Conservation (phyloP, 2,888 invertebrate genomes). For the Thysanoteuthis rhombus region DNA sequence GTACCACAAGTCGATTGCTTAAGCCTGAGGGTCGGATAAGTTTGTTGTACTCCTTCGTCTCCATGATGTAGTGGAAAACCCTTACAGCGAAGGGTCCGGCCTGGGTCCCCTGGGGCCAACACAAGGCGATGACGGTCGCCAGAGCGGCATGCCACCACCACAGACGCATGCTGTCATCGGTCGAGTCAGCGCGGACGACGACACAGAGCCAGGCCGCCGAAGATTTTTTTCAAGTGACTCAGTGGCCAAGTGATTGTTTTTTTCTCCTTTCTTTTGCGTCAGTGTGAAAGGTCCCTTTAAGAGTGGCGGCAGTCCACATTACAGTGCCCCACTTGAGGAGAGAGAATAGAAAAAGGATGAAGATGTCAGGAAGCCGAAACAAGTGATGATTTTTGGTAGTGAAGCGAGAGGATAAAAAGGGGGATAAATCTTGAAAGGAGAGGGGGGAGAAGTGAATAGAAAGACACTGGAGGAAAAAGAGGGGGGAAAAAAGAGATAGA, state of each 20-base stretch:
- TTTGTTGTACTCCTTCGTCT: constrained; percentile 18
- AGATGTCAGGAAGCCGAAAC: too few relatives aligned
- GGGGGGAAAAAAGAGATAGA: neutral
- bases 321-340: neutral
- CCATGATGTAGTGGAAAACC: constrained; percentile 19
- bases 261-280: neutral
- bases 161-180: neutral
- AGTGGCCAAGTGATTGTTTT: neutral
- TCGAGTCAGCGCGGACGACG: neutral
- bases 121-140: neutral
- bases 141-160: neutral
- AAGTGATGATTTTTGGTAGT: too few relatives aligned
- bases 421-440: neutral
- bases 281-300: neutral
- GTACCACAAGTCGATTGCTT: constrained; percentile 17
- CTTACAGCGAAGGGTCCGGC: neutral
- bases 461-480: neutral
- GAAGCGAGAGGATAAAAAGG: too few relatives aligned
- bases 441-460: neutral
- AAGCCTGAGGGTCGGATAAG: neutral
- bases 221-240: neutral
- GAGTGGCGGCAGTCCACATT: neutral
- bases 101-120: neutral
- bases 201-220: neutral
- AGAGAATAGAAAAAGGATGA: neutral